Base-by-base conservation (phyloP, 2,888 invertebrate genomes). In the Heteromyza rotundicornis region DNA sequence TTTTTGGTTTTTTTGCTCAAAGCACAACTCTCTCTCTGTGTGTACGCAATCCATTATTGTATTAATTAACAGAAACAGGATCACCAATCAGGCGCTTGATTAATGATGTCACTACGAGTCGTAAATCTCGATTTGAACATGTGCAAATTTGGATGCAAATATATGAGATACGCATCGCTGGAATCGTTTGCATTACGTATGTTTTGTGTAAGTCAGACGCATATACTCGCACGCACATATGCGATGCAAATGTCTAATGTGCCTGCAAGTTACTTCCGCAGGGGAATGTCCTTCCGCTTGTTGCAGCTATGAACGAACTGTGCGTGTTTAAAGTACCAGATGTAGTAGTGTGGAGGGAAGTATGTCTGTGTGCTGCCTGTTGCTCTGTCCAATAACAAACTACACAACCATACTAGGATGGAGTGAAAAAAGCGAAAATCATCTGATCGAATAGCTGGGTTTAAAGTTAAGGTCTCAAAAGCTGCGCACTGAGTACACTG, bases 21-120 rank as follows among this genome's bases (percentile, higher is more conserved):
- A 57, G 40, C 40, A n/a, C 16, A n/a, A 27, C 5, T 27, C 10
- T 40, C 12, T n/a, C 5, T 40, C 40, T n/a, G 5, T 40, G 40
- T n/a, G 16, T 40, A 69, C 69, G 75, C 81, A 75, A 81, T 81
- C 78, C 77, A 82, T 82, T 82, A 82, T 82, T 82, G 82, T 82
- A 82, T 82, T 82, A 82, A 82, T 82, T 82, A 82, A 82, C 82
- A 81, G 79, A 80, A 82, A 82, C 81, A 82, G 82, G 81, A 82
- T 82, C 82, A 82, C 82, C 82, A 82, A 82, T 82, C 82, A 82
- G 81, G 74, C 75, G 80, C 79, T 82, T 82, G 82, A 82, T 82
- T 82, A 82, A 82, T 82, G 82, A 82, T 82, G 82, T 82, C 82
- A 82, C 77, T 79, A 73, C 72, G 73, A 76, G 71, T 80, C 82